Evolutionary conservation across 2,888 invertebrate genomes (phyloP), one percentile per base, ranked within the genome.

Genomic region (Agrotis segetum): DNA sequence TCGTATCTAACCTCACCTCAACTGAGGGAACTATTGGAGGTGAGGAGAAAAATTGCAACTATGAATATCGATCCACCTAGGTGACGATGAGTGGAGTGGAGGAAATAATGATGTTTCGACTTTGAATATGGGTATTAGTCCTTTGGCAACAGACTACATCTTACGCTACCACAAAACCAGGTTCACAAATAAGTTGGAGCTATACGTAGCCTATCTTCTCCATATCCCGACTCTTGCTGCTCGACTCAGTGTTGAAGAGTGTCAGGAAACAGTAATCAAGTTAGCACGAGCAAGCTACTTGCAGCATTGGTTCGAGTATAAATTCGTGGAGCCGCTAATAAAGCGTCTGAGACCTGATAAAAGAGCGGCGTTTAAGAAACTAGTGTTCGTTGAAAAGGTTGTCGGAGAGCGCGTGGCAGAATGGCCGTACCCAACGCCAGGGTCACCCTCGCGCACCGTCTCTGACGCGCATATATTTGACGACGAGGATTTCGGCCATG

Each of bases 231-330:
- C 91, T 1, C 60, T 93, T 49, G 92, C 92, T 3, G 74, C 75
- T 65, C 85, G 79, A 58, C 85, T 94, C 21, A 87, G 65, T 17
- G 77, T 74, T 19, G 86, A 89, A 3, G 92, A 94, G 76, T 89
- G 89, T 40, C 90, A 91, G 78, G 85, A 90, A 3, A 71, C 92
- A 1, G 79, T 92, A 3, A 13, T 90, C 0, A 85, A 81, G 67
- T 63, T 93, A 53, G 92, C 92, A 0, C 82, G 86, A 67, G 91
- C 93, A 4, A 83, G 88, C 14, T 94, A 89, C 67, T 74, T 94
- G 7, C 55, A 69, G 16, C 21, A 71, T 49, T 89, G 88, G 87
- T 92, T 94, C 67, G 71, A 86, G 2, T 93, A 92, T 65, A 88
- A 91, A 79, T 82, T 72, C 9, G 88, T 92, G 0, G 92, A 93